Evolutionary conservation across 2,797 vertebrate species (phyloP), one percentile per base, ranked within the genome.

Genomic region (Acipenser ruthenus): DNA sequence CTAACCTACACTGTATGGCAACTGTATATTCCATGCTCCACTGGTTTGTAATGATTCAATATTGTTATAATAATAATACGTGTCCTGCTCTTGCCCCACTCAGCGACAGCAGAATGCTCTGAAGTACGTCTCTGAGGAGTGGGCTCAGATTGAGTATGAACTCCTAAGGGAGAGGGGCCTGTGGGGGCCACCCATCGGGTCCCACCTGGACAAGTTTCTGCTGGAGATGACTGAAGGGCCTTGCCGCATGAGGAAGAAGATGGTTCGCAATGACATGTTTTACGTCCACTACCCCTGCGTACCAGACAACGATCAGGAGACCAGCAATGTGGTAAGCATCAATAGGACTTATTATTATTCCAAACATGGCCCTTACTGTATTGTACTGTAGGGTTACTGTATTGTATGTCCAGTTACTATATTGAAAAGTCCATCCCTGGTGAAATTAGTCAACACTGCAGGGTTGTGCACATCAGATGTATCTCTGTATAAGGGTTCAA

Each of bases 181-280:
- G 0, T 99, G 97, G 97, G 97, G 97, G 0, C 97, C 97, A 0
- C 96, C 96, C 72, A 98, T 99, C 0, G 97, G 97, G 8, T 99
- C 97, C 55, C 93, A 94, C 68, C 86, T 99, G 13, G 97, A 99
- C 83, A 99, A 99, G 71, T 99, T 97, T 82, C 88, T 96, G 85
- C 74, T 99, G 82, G 96, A 99, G 86, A 99, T 99, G 97, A 99
- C 96, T 0, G 97, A 99, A 83, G 97, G 97, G 0, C 97, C 97
- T 9, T 99, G 97, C 78, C 84, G 97, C 11, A 99, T 99, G 97
- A 93, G 97, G 82, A 99, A 99, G 65, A 99, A 99, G 85, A 96
- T 99, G 94, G 96, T 99, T 73, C 94, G 97, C 55, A 99, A 99
- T 4, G 97, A 99, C 78, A 94, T 98, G 94, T 99, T 99, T 79